Evolutionary conservation across 2,888 invertebrate genomes (phyloP).

Genomic region (Drosophila fungiperda): DNA sequence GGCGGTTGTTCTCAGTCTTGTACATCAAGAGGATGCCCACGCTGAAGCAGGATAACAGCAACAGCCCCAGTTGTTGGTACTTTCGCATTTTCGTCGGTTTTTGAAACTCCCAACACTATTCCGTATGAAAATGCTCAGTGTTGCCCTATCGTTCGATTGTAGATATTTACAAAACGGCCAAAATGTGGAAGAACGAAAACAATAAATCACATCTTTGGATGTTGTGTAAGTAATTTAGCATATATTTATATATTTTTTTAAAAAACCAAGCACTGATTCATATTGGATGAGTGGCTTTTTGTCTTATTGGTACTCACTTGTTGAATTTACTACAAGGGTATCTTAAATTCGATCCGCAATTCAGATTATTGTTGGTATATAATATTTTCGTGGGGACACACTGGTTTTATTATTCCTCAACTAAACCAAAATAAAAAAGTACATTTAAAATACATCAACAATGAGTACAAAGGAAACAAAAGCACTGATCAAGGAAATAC

Average conservation of each 20-base stretch:
- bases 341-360: not conserved
- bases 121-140: conserved; percentile 29
- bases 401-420: conserved; percentile 22
- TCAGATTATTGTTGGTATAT: not conserved
- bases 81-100: conserved; percentile 89
- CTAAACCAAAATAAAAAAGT: conserved; percentile 11
- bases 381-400: conserved; percentile 34
- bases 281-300: not conserved
- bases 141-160: conserved; percentile 14
- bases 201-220: not conserved
- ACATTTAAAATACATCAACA: conserved; percentile 7
- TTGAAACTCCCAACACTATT: conserved; percentile 12
- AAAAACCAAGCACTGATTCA: not conserved
- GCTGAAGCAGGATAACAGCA: conserved; percentile 90
- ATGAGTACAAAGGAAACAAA: conserved; percentile 88
- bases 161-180: not conserved
- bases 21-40: conserved; percentile 91
- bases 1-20: conserved; percentile 93
- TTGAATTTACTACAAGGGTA: conserved; percentile 7
- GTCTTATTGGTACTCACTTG: not conserved
- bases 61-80: conserved; percentile 91
- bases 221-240: not conserved
- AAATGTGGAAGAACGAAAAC: not conserved
- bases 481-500: conserved; percentile 91
- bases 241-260: not conserved